Evolutionary conservation across 1,140 invertebrate genomes (phyloP).

Genomic region (Whitmania pigra): DNA sequence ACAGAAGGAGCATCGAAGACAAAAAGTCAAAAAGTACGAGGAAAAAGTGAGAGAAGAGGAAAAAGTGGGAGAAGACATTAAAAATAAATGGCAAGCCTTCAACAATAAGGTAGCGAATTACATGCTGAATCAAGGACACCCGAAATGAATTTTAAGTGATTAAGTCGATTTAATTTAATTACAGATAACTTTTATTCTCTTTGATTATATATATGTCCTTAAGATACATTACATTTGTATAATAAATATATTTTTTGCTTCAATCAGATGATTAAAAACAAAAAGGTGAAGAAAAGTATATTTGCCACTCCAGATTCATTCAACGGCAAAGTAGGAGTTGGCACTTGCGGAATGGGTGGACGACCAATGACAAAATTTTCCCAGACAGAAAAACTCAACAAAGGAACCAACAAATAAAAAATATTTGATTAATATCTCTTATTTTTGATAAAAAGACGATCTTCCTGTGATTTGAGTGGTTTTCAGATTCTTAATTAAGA

Average conservation of each 20-base stretch:
- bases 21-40: constrained; percentile 83
- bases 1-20: constrained; percentile 62
- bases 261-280: constrained; percentile 51
- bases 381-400: constrained; percentile 38
- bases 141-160: too few species aligned
- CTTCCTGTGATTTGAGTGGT: too few species aligned
- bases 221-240: not conserved
- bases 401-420: constrained; percentile 14
- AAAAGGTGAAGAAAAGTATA: constrained; percentile 74
- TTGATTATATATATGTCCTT: not conserved
- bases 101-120: constrained; percentile 59
- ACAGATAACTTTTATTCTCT: not conserved
- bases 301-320: constrained; percentile 88
- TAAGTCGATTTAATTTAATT: not conserved
- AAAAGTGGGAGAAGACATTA: constrained; percentile 82
- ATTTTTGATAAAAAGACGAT: too few species aligned
- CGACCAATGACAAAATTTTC: constrained; percentile 81
- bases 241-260: not conserved
- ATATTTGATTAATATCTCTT: too few species aligned
- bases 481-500: too few species aligned
- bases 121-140: not conserved
- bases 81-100: constrained; percentile 90
- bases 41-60: constrained; percentile 82
- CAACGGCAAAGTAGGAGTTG: constrained; percentile 80
- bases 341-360: constrained; percentile 85